Evolutionary conservation across 2,113 vertebrate genomes (phyloP).

Genomic region (Gymnorhina tibicen): DNA sequence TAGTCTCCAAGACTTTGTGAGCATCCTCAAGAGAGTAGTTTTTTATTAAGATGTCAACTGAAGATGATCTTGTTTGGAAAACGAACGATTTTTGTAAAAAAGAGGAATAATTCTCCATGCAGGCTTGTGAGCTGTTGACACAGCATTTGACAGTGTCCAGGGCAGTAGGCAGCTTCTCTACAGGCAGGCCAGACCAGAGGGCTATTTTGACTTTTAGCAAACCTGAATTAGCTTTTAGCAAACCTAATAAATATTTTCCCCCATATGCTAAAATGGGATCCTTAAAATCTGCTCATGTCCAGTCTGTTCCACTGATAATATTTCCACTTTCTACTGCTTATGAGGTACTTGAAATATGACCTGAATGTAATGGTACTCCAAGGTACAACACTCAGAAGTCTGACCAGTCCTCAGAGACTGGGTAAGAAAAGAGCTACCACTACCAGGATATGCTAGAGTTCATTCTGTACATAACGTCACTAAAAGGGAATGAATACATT

Average conservation of each 20-base stretch:
- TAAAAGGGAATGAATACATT: background rate
- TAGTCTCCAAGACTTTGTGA: background rate
- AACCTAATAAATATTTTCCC: background rate
- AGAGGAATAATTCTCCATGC: background rate
- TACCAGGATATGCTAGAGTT: background rate
- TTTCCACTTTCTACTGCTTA: background rate
- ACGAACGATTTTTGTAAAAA: background rate
- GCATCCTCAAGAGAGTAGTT: background rate
- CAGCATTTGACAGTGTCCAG: background rate
- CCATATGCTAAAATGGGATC: background rate
- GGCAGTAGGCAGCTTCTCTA: background rate
- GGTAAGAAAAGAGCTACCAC: background rate
- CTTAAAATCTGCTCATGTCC: background rate
- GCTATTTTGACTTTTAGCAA: background rate
- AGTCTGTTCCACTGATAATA: background rate
- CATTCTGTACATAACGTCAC: background rate
- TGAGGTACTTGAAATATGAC: background rate
- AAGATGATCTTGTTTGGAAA: background rate
- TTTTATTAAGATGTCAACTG: background rate
- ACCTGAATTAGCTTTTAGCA: background rate
- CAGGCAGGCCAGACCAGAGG: background rate
- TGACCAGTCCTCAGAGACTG: background rate
- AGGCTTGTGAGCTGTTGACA: background rate
- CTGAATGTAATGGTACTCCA: background rate
- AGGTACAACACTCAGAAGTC: background rate